Evolutionary conservation across 1,140 invertebrate species (phyloP), one percentile per base, ranked within the genome.

Genomic region (Prorops nasuta): DNA sequence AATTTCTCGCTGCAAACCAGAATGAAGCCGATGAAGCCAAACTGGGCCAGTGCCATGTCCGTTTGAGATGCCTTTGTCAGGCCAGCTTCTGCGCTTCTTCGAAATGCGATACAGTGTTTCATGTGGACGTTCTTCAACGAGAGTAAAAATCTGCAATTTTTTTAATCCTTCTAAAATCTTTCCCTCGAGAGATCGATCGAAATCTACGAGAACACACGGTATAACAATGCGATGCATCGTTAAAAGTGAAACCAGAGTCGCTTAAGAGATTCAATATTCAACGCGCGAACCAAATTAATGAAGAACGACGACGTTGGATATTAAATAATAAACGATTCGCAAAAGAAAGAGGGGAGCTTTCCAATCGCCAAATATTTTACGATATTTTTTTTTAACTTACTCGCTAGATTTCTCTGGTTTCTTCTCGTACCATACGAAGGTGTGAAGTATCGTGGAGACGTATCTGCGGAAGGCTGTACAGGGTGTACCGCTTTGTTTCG

Each of bases 1-100:
- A 92, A 77, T 22, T 81, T 69, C 36, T 86, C 71, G 0, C 84
- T 83, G 32, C 83, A 83, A 3, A 90, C 51, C 0, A 92, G 59
- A 1, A 84, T 80, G 40, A 87, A 85, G 1, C 91, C 92, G 55
- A 95, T 85, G 62, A 96, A 96, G 8, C 89, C 90, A 58, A 91
- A 92, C 66, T 90, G 89, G 0, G 93, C 92, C 1, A 94, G 60
- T 0, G 85, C 86, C 83, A 96, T 84, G 54, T 94, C 91, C 49
- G 85, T 81, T 71, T 96, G 93, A 18, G 71, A 62, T 42, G 72
- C 68, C 18, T 64, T 56, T 10, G 65, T 60, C 3, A 81, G 66
- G 1, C 84, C 83, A 8, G 63, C 67, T 8, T 74, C 67, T 7
- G 71, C 74, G 1, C 79, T 77, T 34, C 75, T 69, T 34, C 44